These are phyloP conservation scores for Neotoma lepida DNA, from an alignment of 2,113 vertebrate species.

Conservation along the genomic window DNA sequence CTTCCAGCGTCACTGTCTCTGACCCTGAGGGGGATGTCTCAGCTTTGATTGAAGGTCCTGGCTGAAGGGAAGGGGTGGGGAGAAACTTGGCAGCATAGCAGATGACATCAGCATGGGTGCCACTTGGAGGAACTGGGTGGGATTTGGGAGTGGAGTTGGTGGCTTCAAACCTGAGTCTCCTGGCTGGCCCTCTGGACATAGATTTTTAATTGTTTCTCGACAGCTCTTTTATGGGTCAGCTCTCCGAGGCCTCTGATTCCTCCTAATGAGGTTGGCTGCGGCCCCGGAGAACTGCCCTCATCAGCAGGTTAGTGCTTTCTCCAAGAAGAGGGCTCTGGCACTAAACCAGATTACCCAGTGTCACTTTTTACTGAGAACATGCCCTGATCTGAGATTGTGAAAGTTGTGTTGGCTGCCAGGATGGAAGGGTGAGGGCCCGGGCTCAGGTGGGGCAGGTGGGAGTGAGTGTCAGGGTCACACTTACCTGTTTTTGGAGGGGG, in stretches of 20 bases:
- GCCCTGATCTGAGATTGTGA: not conserved
- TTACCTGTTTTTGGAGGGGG: not conserved
- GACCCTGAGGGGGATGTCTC: not conserved
- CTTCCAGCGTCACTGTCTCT: slow-evolving; percentile 22
- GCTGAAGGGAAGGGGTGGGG: not conserved
- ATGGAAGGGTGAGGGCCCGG: not conserved
- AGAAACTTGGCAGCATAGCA: not conserved
- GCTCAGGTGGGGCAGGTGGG: not conserved
- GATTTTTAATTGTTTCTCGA: slow-evolving; percentile 45
- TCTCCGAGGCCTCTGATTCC: slow-evolving; percentile 29
- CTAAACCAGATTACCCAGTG: not conserved
- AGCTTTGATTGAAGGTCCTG: not conserved
- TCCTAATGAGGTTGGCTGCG: not conserved
- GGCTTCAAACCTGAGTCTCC: not conserved
- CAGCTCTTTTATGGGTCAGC: slow-evolving; percentile 30
- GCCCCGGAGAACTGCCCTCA: not conserved
- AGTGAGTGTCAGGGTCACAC: not conserved
- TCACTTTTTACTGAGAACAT: slow-evolving; percentile 1
- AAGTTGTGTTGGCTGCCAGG: not conserved
- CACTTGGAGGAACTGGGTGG: not conserved
- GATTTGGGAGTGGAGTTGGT: not conserved
- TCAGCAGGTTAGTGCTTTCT: slow-evolving; percentile 23
- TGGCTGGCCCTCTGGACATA: slow-evolving; percentile 20
- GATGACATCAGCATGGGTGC: not conserved
- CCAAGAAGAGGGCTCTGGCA: not conserved